phyloP scores from a whole-genome alignment of 1,140 invertebrate genomes.

The Drosophila repletoides region DNA sequence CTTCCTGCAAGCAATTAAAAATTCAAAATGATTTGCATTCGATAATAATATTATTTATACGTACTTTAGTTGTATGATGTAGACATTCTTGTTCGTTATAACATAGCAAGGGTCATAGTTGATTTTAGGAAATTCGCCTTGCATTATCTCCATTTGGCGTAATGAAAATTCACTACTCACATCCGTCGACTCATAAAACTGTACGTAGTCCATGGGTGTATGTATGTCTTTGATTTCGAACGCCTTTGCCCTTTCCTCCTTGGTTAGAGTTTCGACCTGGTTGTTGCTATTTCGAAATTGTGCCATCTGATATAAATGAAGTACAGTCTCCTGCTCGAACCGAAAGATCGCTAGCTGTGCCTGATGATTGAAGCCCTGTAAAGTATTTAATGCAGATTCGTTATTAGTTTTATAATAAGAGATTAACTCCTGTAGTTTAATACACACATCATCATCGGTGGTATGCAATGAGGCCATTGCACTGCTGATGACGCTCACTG shows the following conservation, averaged over 20 bases:
- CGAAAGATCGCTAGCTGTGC: slow-evolving; percentile 84
- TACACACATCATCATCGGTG: slow-evolving; percentile 71
- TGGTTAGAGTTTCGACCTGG: slow-evolving; percentile 62
- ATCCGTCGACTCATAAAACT: slow-evolving; percentile 71
- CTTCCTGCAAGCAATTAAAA: slow-evolving; percentile 60
- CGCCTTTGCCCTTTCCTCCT: slow-evolving; percentile 83
- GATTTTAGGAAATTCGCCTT: slow-evolving; percentile 75
- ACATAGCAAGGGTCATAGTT: slow-evolving; percentile 87
- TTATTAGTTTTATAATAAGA: background rate
- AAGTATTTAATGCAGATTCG: slow-evolving; percentile 40
- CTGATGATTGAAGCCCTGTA: slow-evolving; percentile 84
- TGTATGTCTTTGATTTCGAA: slow-evolving; percentile 82
- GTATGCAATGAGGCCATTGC: slow-evolving; percentile 74
- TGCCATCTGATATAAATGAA: slow-evolving; percentile 78
- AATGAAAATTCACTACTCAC: slow-evolving; percentile 63
- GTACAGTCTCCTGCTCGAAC: slow-evolving; percentile 82
- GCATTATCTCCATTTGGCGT: slow-evolving; percentile 79
- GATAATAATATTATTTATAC: background rate
- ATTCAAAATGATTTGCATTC: background rate
- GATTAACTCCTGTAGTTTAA: background rate
- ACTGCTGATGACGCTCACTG: slow-evolving; percentile 77
- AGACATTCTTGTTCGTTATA: slow-evolving; percentile 87
- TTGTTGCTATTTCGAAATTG: slow-evolving; percentile 52
- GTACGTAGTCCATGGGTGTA: slow-evolving; percentile 76
- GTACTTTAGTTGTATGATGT: slow-evolving; percentile 86